Evolutionary conservation across 2,888 invertebrate species (phyloP).

Genomic region (Pristionchus entomophagus): DNA sequence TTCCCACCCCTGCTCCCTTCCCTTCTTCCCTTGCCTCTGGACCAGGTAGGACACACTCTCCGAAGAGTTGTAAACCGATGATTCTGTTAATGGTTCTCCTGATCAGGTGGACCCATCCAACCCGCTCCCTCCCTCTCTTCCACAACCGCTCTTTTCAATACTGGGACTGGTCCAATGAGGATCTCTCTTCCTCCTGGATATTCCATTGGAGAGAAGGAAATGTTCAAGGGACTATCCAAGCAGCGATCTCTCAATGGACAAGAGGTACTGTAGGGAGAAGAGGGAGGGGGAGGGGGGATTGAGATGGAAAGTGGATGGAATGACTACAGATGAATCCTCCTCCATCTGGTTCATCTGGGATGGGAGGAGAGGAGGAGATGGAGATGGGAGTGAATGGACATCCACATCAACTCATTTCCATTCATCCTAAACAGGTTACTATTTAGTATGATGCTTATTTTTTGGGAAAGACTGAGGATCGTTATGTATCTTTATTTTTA

Average conservation of each 20-base stretch:
- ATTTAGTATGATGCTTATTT: too few species aligned
- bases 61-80: too few species aligned
- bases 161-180: neutral
- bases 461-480: too few species aligned
- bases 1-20: neutral
- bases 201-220: neutral
- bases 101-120: neutral
- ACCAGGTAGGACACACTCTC: too few species aligned
- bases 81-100: too few species aligned
- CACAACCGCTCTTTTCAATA: neutral
- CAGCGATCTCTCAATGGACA: neutral
- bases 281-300: neutral
- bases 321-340: neutral
- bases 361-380: too few species aligned
- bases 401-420: neutral
- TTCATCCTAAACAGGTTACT: neutral
- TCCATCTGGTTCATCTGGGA: too few species aligned
- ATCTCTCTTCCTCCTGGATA: neutral
- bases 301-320: neutral
- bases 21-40: constrained; percentile 23
- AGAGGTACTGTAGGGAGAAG: neutral
- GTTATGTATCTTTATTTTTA: too few species aligned
- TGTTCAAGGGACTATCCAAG: neutral
- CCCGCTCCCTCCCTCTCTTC: neutral
- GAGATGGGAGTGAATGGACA: neutral